Percentiles rank a stretch among this genome's conserved stretches.
Evolutionary conservation across 2,797 vertebrate species (phyloP).

Genomic region (Anguilla anguilla): DNA sequence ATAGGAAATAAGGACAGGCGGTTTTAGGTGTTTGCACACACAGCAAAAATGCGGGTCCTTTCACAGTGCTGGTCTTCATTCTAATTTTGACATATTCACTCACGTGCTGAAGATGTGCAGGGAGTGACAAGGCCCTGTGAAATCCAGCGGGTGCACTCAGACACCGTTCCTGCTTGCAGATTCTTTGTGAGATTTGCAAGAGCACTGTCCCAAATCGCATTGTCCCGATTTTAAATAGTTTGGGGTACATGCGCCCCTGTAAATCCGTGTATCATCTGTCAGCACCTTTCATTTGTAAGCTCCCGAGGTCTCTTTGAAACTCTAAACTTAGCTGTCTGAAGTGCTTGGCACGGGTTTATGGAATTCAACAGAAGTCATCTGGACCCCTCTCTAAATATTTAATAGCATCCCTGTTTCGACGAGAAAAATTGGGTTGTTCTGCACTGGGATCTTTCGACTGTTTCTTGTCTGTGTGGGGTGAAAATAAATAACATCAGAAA

Average conservation of each 20-base stretch:
- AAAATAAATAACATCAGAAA: conserved; percentile 46
- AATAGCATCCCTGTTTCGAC: conserved; percentile 51
- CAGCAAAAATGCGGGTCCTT: neutral
- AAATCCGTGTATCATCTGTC: conserved; percentile 35
- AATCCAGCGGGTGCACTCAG: neutral
- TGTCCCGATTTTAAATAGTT: neutral
- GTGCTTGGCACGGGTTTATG: conserved; percentile 39
- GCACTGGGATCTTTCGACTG: conserved; percentile 48
- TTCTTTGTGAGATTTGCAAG: neutral
- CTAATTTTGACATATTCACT: neutral
- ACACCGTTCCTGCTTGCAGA: neutral
- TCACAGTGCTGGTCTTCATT: neutral
- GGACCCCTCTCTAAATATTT: conserved; percentile 66
- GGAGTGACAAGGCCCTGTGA: neutral
- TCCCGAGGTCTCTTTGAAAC: conserved; percentile 30
- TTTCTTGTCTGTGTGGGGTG: conserved; percentile 45
- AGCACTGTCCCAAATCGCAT: neutral
- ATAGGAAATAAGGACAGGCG: neutral
- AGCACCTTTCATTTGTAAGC: conserved; percentile 36
- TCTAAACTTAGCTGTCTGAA: neutral
- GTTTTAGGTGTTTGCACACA: neutral
- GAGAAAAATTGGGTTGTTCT: conserved; percentile 62
- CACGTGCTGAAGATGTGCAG: neutral
- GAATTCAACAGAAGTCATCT: conserved; percentile 61
- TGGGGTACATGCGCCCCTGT: conserved; percentile 36